Evolutionary conservation across 2,113 vertebrate genomes (phyloP), one percentile per base, ranked within the genome.

Genomic region (Carassius gibelio): DNA sequence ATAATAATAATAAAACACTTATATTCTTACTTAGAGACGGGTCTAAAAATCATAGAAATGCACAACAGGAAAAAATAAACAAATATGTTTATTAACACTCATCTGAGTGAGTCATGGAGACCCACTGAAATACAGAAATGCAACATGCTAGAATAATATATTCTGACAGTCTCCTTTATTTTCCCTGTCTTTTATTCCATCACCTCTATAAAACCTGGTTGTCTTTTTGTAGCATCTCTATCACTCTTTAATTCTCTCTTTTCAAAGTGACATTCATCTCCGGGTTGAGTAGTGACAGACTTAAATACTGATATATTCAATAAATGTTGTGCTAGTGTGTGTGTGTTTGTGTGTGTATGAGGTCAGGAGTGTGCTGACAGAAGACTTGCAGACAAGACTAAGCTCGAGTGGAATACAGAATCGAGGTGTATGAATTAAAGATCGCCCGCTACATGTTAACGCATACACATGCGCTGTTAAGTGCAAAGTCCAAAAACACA

Each of bases 361-460:
- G 89, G 84, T 82, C 5, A 87, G 87, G 79, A 85, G 82, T 75
- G 89, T 78, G 88, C 81, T 78, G 75, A 85, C 84, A 57, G 74
- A 83, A 85, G 88, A 14, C 23, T 85, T 52, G 85, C 87, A 89
- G 90, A 88, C 87, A 42, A 88, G 85, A 88, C 87, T 48, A 71
- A 88, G 87, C 85, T 89, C 69, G 81, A 34, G 79, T 36, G 68
- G 91, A 92, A 92, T 92, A 72, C 88, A 80, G 21, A 90, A 89
- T 80, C 14, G 59, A 42, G 30, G 2, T 14, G 42, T 19, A 71
- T 93, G 48, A 91, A 92, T 92, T 87, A 93, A 91, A 86, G 87
- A 92, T 89, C 78, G 75, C 85, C 87, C 9, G 36, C 57, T 45
- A 85, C 76, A 59, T 57, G 66, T 17, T n/a, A 79, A 80, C 66